Percentiles rank a stretch among this genome's conserved stretches.
phyloP scores from a whole-genome alignment of 2,888 invertebrate species.

The Heliconius cydno region DNA sequence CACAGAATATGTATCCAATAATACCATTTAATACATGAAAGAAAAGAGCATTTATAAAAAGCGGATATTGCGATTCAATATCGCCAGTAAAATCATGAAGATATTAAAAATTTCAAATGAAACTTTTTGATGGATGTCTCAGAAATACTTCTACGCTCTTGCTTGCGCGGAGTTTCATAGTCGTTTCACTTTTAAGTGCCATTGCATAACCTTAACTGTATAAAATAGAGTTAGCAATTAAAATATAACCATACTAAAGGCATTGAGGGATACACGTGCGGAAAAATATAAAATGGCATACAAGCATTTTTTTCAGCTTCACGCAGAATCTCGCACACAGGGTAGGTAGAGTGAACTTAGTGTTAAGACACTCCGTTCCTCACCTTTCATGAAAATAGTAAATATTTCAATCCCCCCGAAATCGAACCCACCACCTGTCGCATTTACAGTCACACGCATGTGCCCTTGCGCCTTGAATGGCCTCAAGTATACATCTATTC shows the following conservation, averaged over 20 bases:
- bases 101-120: conserved; percentile 20
- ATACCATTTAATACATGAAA: background rate
- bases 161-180: conserved; percentile 5
- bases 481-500: too few species aligned
- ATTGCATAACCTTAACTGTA: background rate
- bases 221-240: conserved; percentile 11
- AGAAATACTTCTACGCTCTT: conserved; percentile 12
- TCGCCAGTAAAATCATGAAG: conserved; percentile 33
- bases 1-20: background rate
- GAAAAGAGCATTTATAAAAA: conserved; percentile 41
- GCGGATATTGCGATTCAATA: conserved; percentile 49
- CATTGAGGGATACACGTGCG: conserved; percentile 1
- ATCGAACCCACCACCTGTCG: too few species aligned
- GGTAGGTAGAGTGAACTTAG: too few species aligned
- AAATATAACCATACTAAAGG: background rate
- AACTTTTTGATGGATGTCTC: conserved; percentile 21
- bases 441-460: too few species aligned
- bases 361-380: too few species aligned
- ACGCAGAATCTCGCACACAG: too few species aligned
- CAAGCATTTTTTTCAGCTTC: background rate
- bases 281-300: background rate
- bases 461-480: too few species aligned
- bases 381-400: too few species aligned
- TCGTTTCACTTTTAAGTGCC: conserved; percentile 6
- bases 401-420: too few species aligned